Evolutionary conservation across 2,888 invertebrate species (phyloP).

Genomic region (Zhuqinia jingwanae): DNA sequence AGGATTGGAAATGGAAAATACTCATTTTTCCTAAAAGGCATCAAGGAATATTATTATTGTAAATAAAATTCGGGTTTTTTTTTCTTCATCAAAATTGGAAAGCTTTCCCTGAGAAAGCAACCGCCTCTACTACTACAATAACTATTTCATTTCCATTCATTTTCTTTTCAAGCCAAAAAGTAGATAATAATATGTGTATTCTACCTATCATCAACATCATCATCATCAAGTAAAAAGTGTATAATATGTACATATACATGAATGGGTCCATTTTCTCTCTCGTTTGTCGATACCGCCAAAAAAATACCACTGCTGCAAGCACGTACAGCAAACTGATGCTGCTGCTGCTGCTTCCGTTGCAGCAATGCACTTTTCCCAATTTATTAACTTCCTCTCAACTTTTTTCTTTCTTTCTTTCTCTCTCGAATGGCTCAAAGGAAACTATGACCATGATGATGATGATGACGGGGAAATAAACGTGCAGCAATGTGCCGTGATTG

Average conservation of each 20-base stretch:
- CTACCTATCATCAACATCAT: too few relatives aligned
- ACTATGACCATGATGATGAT: neutral
- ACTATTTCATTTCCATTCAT: neutral
- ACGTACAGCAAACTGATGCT: slow-evolving; percentile 11
- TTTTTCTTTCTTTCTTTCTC: neutral
- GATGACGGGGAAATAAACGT: too few relatives aligned
- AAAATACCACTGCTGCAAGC: slow-evolving; percentile 5
- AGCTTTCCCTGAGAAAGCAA: neutral
- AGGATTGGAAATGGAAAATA: too few relatives aligned
- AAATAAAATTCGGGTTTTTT: neutral
- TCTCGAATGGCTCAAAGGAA: slow-evolving; percentile 38
- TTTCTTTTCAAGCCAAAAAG: too few relatives aligned
- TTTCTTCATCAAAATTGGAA: slow-evolving; percentile 20
- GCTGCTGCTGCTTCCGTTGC: slow-evolving; percentile 17
- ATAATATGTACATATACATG: slow-evolving; percentile 23
- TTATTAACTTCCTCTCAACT: slow-evolving; percentile 52
- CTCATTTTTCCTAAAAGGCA: too few relatives aligned
- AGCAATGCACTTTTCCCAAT: slow-evolving; percentile 47
- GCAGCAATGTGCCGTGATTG: slow-evolving; percentile 29
- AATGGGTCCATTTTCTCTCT: slow-evolving; percentile 23
- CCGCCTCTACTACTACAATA: neutral
- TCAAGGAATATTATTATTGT: too few relatives aligned
- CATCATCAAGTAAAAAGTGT: neutral
- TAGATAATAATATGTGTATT: too few relatives aligned
- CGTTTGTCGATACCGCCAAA: slow-evolving; percentile 18